phyloP scores from a whole-genome alignment of 2,113 vertebrate genomes.

The Saimiri boliviensis region DNA sequence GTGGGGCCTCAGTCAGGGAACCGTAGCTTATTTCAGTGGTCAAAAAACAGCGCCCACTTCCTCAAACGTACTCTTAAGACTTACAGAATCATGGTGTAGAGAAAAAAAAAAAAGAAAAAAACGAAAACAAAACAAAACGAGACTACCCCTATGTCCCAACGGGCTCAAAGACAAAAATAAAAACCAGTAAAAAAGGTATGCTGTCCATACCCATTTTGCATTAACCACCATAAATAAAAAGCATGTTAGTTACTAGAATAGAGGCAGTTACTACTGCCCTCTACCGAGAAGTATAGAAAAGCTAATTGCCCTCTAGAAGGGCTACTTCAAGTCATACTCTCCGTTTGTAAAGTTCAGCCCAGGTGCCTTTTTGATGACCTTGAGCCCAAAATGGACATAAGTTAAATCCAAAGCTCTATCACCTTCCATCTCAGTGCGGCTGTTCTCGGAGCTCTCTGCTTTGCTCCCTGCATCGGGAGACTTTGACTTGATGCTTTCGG shows the following conservation, averaged over 20 bases:
- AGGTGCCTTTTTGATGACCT: constrained; percentile 90
- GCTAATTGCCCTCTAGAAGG: neutral
- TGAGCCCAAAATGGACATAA: constrained; percentile 85
- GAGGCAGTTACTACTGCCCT: neutral
- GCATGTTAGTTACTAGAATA: accelerated
- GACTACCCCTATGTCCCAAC: neutral
- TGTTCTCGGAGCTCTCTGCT: constrained; percentile 81
- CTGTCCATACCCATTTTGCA: neutral
- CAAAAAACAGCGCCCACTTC: neutral
- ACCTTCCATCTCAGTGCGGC: constrained; percentile 86
- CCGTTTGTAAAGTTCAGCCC: constrained; percentile 86
- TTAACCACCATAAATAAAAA: neutral
- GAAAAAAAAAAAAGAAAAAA: too few species aligned
- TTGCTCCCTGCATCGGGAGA: constrained; percentile 86
- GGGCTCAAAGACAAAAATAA: neutral
- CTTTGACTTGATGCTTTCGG: constrained; percentile 84
- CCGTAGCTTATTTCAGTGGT: neutral
- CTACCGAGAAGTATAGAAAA: neutral
- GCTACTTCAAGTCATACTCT: constrained; percentile 86
- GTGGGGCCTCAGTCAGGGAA: neutral
- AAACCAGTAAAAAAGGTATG: neutral
- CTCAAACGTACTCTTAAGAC: neutral
- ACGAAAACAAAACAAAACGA: too few species aligned
- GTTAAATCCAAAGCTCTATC: constrained; percentile 93
- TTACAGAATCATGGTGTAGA: too few species aligned